Conservation (phyloP, 2,888 invertebrate genomes). For the Heliconius ismenius region DNA sequence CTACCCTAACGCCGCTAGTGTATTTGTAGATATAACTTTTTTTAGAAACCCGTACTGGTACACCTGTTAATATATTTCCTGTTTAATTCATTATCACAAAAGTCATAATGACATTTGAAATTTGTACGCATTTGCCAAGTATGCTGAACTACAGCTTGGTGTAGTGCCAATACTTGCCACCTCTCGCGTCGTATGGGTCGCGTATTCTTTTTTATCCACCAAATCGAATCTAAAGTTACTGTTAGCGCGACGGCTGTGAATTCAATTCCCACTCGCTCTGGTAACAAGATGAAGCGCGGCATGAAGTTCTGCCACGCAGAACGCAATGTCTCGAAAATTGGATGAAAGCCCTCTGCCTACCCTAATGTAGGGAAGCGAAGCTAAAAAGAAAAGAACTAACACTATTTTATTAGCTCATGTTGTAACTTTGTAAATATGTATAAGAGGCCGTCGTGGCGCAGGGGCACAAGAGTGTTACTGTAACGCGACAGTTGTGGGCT, state of each 20-base stretch:
- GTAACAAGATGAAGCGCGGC: not conserved
- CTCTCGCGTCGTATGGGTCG: not conserved
- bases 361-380: not conserved
- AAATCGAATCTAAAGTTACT: too few relatives aligned
- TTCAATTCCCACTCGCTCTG: too few relatives aligned
- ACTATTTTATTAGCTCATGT: too few relatives aligned
- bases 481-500: too few relatives aligned
- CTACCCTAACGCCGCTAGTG: too few relatives aligned
- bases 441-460: too few relatives aligned
- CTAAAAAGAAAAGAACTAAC: too few relatives aligned
- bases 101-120: not conserved
- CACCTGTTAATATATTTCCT: not conserved
- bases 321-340: not conserved
- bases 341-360: not conserved
- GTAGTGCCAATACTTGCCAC: not conserved
- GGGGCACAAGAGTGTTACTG: too few relatives aligned
- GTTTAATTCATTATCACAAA: not conserved
- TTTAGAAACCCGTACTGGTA: not conserved
- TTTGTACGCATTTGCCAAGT: slow-evolving; percentile 5
- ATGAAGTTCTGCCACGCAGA: not conserved
- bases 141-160: not conserved
- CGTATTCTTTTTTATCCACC: not conserved
- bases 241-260: not conserved
- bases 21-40: not conserved
- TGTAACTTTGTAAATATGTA: too few relatives aligned